A percentile compares a stretch with the other conserved stretches of the same genome.
phyloP scores from a whole-genome alignment of 2,113 vertebrate species.

The Gallinago paraguaiae region DNA sequence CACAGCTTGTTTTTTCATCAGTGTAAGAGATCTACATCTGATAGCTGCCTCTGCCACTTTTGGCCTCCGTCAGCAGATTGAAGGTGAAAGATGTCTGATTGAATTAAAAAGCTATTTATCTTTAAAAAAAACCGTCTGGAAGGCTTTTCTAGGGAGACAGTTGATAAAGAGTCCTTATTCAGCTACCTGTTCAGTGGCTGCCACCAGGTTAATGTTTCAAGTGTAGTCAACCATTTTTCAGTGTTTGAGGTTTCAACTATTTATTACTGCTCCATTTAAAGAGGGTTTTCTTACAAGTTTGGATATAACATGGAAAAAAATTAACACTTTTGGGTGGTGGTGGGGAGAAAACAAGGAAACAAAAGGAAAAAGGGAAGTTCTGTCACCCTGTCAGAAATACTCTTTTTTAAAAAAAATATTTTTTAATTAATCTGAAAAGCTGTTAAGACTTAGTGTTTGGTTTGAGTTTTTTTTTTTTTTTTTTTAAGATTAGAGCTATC shows the following conservation, averaged over 20 bases:
- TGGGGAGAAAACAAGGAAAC: background rate
- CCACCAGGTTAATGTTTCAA: background rate
- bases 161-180: background rate
- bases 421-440: constrained; percentile 29
- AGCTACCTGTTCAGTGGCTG: background rate
- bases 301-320: background rate
- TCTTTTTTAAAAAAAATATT: background rate
- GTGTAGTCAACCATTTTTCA: background rate
- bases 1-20: background rate
- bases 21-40: background rate
- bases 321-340: background rate
- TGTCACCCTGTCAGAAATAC: background rate
- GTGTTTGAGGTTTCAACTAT: background rate
- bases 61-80: background rate
- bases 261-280: background rate
- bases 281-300: background rate
- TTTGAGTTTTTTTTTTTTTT: background rate
- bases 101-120: constrained; percentile 20
- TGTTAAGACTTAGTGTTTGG: background rate
- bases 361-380: background rate
- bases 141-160: background rate
- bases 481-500: background rate
- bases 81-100: background rate
- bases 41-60: background rate
- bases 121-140: background rate